Conservation (phyloP, 2,888 invertebrate species). For the Ernsta delagoae region DNA sequence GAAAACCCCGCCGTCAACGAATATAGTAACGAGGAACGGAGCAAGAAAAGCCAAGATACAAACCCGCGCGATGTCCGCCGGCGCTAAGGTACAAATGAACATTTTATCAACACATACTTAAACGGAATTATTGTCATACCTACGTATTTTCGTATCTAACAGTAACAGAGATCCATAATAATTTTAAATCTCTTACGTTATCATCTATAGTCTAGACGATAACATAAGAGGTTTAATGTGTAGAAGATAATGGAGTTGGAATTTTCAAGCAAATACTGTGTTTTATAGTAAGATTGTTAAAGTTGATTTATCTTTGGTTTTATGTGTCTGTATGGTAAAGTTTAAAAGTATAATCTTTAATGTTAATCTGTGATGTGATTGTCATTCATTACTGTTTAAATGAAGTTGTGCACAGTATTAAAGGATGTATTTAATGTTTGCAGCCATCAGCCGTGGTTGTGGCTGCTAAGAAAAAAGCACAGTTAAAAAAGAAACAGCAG, state of each 20-base stretch:
- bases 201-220: neutral
- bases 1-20: slow-evolving; percentile 70
- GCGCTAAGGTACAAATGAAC: slow-evolving; percentile 64
- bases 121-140: too few relatives aligned
- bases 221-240: neutral
- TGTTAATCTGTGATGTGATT: neutral
- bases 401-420: neutral
- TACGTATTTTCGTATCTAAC: too few relatives aligned
- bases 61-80: slow-evolving; percentile 85
- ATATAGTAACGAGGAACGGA: slow-evolving; percentile 84
- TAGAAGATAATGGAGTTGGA: neutral
- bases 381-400: neutral
- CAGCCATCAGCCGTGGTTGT: slow-evolving; percentile 84
- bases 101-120: slow-evolving; percentile 11
- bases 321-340: neutral
- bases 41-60: slow-evolving; percentile 87
- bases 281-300: neutral
- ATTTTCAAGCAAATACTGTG: neutral
- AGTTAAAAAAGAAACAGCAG: slow-evolving; percentile 82
- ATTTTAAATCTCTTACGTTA: slow-evolving; percentile 3
- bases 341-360: neutral
- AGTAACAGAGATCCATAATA: neutral
- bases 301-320: neutral
- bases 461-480: slow-evolving; percentile 89
- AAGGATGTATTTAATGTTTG: slow-evolving; percentile 33